Base-by-base conservation (phyloP, 2,888 invertebrate genomes). In the Cheilosia pagana region DNA sequence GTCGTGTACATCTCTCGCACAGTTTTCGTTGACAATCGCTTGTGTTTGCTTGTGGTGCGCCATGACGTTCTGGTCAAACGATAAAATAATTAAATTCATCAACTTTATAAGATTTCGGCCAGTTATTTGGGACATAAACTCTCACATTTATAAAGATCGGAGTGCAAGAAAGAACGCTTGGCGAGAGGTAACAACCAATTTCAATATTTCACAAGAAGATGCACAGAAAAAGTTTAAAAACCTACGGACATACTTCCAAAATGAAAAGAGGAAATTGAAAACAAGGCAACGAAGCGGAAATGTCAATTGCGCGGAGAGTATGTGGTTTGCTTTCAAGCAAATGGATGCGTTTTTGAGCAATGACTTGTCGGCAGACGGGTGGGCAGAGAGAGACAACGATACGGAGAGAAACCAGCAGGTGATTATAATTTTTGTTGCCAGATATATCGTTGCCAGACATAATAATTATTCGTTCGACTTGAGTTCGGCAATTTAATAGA, bases 211-310 rank as follows among this genome's bases (percentile, higher is more conserved):
- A 7, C 45, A 8, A 19, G 16, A 19, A 5, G 45, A 45, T 19
- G 45, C 45, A 45, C 45, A 45, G 16, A 16, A 45, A 8, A 45
- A 45, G 16, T 45, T 45, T 16, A 45, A 45, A 16, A 45, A 45
- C 7, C 45, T 45, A 3, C 45, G 45, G 5, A 45, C 45, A n/a
- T 45, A 45, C 8, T 45, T 45, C 19, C 45, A 45, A 45, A 45
- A 45, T 45, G 45, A 45, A 45, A 45, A 45, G 19, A 45, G 45
- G 19, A 45, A 45, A 45, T 16, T 45, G 19, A 8, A 45, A 45
- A 16, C 16, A 45, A 45, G 8, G 8, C 35, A 35, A 10, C 35
- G 35, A 35, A 8, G 8, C 8, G 45, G 45, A 19, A 16, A 19
- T 19, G 16, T 19, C 5, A 5, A 45, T 1, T 8, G 8, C 45